A percentile compares a stretch with the other conserved stretches of the same genome.
Conservation (phyloP, 2,888 invertebrate genomes). For the Aspidiotus destructor region DNA sequence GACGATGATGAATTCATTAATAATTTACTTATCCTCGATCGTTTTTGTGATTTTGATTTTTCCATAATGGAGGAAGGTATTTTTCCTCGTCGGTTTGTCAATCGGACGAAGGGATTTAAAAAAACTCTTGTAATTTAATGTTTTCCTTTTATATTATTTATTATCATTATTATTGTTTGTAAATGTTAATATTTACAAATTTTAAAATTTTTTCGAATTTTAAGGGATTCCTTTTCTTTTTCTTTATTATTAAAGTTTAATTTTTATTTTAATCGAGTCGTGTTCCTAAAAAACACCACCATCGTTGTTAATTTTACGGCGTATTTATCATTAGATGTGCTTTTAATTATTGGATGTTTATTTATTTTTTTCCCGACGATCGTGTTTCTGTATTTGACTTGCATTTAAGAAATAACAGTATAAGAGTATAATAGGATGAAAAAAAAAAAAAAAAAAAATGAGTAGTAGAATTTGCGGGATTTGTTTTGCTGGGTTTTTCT, state of each 20-base stretch:
- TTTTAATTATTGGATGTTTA: background rate
- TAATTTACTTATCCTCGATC: background rate
- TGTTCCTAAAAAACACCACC: constrained; percentile 8
- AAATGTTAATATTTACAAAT: too few species aligned
- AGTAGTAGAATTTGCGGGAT: constrained; percentile 8
- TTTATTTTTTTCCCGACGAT: background rate
- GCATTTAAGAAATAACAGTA: constrained; percentile 1
- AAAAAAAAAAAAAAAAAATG: too few species aligned
- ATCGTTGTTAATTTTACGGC: constrained; percentile 6
- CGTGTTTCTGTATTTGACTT: background rate
- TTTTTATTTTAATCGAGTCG: constrained; percentile 8
- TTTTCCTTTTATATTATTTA: background rate
- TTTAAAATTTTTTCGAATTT: too few species aligned
- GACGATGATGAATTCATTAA: background rate
- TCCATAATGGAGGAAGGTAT: too few species aligned
- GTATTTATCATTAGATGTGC: background rate
- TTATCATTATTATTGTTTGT: too few species aligned
- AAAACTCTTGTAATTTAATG: background rate
- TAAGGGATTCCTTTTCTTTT: background rate
- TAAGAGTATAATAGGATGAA: background rate
- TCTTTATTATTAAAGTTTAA: constrained; percentile 8
- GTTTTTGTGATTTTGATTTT: background rate
- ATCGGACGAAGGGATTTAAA: too few species aligned
- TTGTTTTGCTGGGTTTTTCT: constrained; percentile 23
- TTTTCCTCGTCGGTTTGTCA: too few species aligned